Base-by-base conservation (phyloP, 2,113 vertebrate species). In the Mesocricetus auratus region DNA sequence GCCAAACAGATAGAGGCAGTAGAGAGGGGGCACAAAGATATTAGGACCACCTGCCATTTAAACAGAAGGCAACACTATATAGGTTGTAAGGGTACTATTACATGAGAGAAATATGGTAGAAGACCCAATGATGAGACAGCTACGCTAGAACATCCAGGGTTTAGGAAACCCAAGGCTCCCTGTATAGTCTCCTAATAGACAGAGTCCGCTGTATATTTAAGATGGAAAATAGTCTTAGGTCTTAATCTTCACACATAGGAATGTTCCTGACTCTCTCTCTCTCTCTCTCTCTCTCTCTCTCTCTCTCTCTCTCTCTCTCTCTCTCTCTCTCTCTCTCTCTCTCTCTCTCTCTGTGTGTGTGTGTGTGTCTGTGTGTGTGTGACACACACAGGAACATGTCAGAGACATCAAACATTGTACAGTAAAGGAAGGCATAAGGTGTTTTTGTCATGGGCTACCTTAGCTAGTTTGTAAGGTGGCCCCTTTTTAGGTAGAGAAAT, bases 171-270 rank as follows among this genome's bases (percentile, higher is more conserved):
- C 73, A 71, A 39, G n/a, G 47, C 53, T 92, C 12, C 87, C 60
- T 62, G 3, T 71, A 53, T 15, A 66, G 39, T 29, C 71, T 83
- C 66, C 60, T 29, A 29, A 50, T 89, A 75, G 12, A 90, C 53
- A 94, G 26, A 74, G 36, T 79, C 17, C 85, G 17, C 53, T 90
- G 64, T 94, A 74, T 39, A 12, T 91, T 74, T 90, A 42, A 74
- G 33, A 24, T 75, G 42, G 53, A 81, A 42, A 39, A 5, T 2
- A 82, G 22, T 60, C 75, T 87, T 73, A 42, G 66, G 56, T 13
- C 17, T 69, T 90, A 31, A 29, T 17, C 45, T n/a, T 15, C 60
- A 39, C 60, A 50, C 29, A 36, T 31, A 82, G 77, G 62, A 94
- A 74, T 39, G 60, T 11, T 66, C 60, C 29, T 9, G 29, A 47